phyloP scores from a whole-genome alignment of 2,113 vertebrate genomes.

The Eptatretus burgeri region DNA sequence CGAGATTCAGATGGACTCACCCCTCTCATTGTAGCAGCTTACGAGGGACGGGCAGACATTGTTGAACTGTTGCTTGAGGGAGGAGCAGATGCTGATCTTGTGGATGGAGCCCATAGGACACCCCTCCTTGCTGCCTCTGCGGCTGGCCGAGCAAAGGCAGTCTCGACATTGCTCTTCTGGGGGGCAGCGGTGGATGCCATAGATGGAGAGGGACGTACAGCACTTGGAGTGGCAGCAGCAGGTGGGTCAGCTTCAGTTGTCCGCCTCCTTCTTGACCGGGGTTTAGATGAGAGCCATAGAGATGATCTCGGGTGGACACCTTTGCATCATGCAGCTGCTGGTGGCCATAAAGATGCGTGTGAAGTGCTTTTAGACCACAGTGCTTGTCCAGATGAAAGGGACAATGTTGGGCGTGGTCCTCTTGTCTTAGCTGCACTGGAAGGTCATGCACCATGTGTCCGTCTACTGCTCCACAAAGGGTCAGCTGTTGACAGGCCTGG shows the following conservation, averaged over 20 bases:
- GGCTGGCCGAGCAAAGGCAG: constrained; percentile 24
- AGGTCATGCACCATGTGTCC: constrained; percentile 21
- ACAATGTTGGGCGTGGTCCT: constrained; percentile 25
- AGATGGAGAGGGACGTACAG: constrained; percentile 29
- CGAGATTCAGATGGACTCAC: constrained; percentile 28
- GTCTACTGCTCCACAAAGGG: constrained; percentile 22
- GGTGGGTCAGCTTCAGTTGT: constrained; percentile 24
- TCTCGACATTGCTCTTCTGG: constrained; percentile 27
- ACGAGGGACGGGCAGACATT: constrained; percentile 26
- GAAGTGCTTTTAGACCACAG: constrained; percentile 22
- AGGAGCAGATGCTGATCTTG: constrained; percentile 26
- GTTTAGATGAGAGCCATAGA: constrained; percentile 34
- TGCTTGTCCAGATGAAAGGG: constrained; percentile 23
- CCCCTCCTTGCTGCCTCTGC: constrained; percentile 16
- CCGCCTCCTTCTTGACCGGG: constrained; percentile 22
- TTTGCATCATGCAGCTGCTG: constrained; percentile 28
- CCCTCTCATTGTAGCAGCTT: constrained; percentile 27
- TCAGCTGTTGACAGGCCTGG: constrained; percentile 24
- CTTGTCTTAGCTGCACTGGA: constrained; percentile 32
- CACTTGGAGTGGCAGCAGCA: constrained; percentile 25
- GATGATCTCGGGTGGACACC: constrained; percentile 40
- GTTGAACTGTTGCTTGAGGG: constrained; percentile 31
- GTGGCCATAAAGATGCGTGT: constrained; percentile 25
- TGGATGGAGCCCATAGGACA: constrained; percentile 13
- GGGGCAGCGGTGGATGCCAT: constrained; percentile 26